These are phyloP conservation scores for Elegia similella DNA, from an alignment of 2,888 invertebrate genomes.

Conservation along the genomic window DNA sequence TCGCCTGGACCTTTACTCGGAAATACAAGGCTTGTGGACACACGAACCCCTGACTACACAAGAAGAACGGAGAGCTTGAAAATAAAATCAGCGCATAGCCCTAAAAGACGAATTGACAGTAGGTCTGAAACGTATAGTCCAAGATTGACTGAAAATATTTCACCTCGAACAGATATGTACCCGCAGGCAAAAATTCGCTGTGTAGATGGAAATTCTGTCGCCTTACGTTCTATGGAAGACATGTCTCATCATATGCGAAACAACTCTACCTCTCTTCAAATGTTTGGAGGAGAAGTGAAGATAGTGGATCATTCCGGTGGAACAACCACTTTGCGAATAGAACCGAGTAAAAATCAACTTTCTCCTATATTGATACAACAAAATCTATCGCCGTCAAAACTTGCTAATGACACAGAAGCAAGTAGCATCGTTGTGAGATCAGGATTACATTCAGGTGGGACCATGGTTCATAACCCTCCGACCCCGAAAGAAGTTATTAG, in stretches of 20 bases:
- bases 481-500: slow-evolving; percentile 70
- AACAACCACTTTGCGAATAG: slow-evolving; percentile 86
- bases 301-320: slow-evolving; percentile 86
- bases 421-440: slow-evolving; percentile 90
- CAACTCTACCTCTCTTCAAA: slow-evolving; percentile 80
- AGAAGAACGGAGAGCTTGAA: slow-evolving; percentile 62
- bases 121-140: slow-evolving; percentile 67
- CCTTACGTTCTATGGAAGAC: slow-evolving; percentile 80
- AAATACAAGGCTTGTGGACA: slow-evolving; percentile 90
- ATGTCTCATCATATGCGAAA: slow-evolving; percentile 81
- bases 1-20: slow-evolving; percentile 92
- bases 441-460: slow-evolving; percentile 91
- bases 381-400: slow-evolving; percentile 71
- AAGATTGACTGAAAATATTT: slow-evolving; percentile 63
- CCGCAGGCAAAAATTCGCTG: slow-evolving; percentile 76
- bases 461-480: slow-evolving; percentile 84
- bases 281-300: slow-evolving; percentile 90
- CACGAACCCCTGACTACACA: slow-evolving; percentile 69
- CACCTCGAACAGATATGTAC: slow-evolving; percentile 66
- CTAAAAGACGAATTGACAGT: slow-evolving; percentile 66
- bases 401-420: slow-evolving; percentile 72
- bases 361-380: slow-evolving; percentile 81
- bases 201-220: slow-evolving; percentile 69
- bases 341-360: slow-evolving; percentile 81
- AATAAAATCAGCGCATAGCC: slow-evolving; percentile 60